Evolutionary conservation across 2,888 invertebrate species (phyloP), one percentile per base, ranked within the genome.

Genomic region (Coleophora deauratella): DNA sequence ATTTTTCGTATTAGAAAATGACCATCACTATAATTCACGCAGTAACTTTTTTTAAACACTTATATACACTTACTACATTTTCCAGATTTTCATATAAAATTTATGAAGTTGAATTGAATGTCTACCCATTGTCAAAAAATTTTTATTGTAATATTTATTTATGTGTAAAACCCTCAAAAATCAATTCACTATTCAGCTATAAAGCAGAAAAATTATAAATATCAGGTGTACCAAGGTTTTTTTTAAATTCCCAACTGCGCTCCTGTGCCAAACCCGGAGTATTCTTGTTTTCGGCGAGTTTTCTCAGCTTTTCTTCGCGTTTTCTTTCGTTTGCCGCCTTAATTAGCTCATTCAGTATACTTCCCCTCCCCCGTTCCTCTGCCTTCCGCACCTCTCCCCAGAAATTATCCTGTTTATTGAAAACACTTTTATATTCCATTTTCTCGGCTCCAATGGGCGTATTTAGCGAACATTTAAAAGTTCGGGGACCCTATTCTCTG

Each of bases 251-350:
- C 21, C 6, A 69, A 66, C 67, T 66, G 68, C 64, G 61, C 62
- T 50, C 51, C 50, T 50, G 64, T 81, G 77, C 35, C 46, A 37
- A 57, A 54, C 59, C 66, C 66, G 66, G 70, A 77, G 77, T 80
- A 80, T 82, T 80, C 82, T 82, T 85, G 84, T 84, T 84, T 84
- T 84, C 77, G 64, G 62, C 52, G 69, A 84, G 77, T 82, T 84
- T 84, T 84, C 82, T 74, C 66, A 57, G 72, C 81, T 80, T 82
- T 82, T 81, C 84, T 82, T 74, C 66, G 69, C 77, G 72, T 75
- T 82, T 84, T 82, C 82, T 84, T 85, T 81, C 78, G 78, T 75
- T 74, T 69, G 71, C 61, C 60, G 68, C 66, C 84, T 76, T 85
- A 85, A 85, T 85, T 85, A 85, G 82, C 81, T 81, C 81, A 85